A percentile compares a stretch with the other conserved stretches of the same genome.
phyloP scores from a whole-genome alignment of 2,113 vertebrate species.

The Barbus barbus region DNA sequence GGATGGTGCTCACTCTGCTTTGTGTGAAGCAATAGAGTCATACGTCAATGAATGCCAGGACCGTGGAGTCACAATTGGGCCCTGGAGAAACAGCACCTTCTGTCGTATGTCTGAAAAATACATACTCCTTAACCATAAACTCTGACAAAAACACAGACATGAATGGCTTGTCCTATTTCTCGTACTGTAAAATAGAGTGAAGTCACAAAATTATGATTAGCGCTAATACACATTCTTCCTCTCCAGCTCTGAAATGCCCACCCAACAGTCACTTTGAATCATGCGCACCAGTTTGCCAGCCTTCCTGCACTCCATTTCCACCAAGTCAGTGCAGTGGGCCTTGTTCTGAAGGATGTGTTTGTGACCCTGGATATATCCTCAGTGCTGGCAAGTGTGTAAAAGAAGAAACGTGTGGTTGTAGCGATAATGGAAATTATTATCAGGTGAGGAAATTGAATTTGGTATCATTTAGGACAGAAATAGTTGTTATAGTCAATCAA shows the following conservation, averaged over 20 bases:
- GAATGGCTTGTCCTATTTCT: neutral
- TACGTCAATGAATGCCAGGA: constrained; percentile 78
- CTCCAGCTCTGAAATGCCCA: constrained; percentile 66
- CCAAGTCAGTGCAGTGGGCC: constrained; percentile 65
- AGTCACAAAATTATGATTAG: neutral
- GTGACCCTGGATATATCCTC: constrained; percentile 73
- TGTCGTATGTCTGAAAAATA: constrained; percentile 67
- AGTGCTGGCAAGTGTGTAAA: constrained; percentile 73
- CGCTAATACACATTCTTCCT: constrained; percentile 12
- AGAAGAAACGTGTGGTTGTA: constrained; percentile 70
- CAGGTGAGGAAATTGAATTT: constrained; percentile 62
- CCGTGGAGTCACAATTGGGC: constrained; percentile 72
- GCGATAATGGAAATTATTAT: constrained; percentile 71
- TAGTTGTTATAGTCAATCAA: neutral
- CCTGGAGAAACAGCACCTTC: constrained; percentile 77
- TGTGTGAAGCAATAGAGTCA: constrained; percentile 77
- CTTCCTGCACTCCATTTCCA: constrained; percentile 60
- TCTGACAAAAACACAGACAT: neutral
- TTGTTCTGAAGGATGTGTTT: constrained; percentile 75
- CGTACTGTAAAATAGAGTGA: neutral
- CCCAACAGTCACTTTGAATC: constrained; percentile 75
- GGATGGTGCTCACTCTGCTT: constrained; percentile 65
- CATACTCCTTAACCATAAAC: neutral
- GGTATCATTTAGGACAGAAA: neutral
- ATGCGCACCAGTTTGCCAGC: constrained; percentile 68